These are phyloP conservation scores for Hypsopygia costalis DNA, from an alignment of 2,888 invertebrate genomes.

Conservation along the genomic window DNA sequence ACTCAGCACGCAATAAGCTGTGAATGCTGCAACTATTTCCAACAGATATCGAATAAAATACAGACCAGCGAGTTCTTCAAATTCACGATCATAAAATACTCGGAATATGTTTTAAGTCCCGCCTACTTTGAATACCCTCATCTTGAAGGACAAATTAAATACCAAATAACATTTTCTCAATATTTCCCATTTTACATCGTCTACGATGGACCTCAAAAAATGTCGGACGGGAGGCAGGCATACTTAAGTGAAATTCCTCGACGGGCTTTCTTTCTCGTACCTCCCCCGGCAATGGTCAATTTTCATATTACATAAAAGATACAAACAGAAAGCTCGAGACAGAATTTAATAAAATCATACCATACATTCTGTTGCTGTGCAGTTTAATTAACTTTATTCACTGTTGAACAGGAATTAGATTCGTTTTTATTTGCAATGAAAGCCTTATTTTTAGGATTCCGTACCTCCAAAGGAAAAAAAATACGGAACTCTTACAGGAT, in stretches of 20 bases:
- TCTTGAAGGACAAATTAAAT: not conserved
- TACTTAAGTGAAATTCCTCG: constrained; percentile 59
- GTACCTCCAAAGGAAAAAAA: no score
- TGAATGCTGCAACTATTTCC: no score
- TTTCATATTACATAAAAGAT: constrained; percentile 30
- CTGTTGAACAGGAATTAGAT: no score
- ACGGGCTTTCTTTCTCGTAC: constrained; percentile 33
- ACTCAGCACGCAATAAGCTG: no score
- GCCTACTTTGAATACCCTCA: no score
- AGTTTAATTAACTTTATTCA: not conserved
- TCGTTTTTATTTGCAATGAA: no score
- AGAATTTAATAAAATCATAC: constrained; percentile 10
- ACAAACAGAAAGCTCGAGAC: constrained; percentile 23
- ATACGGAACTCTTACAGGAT: no score
- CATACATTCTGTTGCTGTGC: not conserved
- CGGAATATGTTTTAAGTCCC: no score
- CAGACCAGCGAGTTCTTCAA: no score
- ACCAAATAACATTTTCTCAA: constrained; percentile 2
- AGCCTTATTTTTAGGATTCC: no score
- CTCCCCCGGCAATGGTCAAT: constrained; percentile 29
- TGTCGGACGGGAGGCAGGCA: constrained; percentile 17
- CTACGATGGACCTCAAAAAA: constrained; percentile 8
- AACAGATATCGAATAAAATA: no score
- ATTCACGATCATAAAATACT: no score
- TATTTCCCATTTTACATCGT: constrained; percentile 3